Base-by-base conservation (phyloP, 2,113 vertebrate genomes). In the Turnix velox region DNA sequence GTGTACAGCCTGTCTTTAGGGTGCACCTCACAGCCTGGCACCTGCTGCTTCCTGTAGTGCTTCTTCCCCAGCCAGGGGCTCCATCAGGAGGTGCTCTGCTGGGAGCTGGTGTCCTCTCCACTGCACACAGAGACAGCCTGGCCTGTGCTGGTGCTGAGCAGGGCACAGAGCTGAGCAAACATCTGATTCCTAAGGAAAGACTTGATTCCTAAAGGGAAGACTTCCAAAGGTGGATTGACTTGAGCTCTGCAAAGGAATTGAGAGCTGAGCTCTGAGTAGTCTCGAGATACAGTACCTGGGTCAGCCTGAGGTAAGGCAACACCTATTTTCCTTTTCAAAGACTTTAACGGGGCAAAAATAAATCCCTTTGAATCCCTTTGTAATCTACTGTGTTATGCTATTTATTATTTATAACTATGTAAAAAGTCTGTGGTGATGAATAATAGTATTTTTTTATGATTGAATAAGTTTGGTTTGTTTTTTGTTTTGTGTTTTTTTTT, bases 371-470 rank as follows among this genome's bases (percentile, higher is more conserved):
- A 83, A 96, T 91, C 96, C 59, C 57, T 91, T 93, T 97, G 91
- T 97, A 97, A 96, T 96, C 94, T 97, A 90, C 94, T 97, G 85
- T 97, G 96, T 97, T 95, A 90, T 85, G 88, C 96, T 98, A 97
- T 97, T 97, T 98, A 97, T 97, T 97, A 96, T 97, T 97, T 97
- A 96, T 97, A 95, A 96, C 90, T 97, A 54, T 95, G 92, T 97
- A 96, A 84, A 97, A 96, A 95, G 93, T 97, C 94, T 96, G 96
- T 97, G 94, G 91, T 96, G 94, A 92, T 96, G 94, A 92, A 96
- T 97, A 97, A 96, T 91, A 97, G 95, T 97, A 97, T 97, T 97
- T 97, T 97, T 97, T 97, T 97, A 97, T 97, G 96, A 97, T 95
- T 96, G 94, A 97, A 86, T 90, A 94, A 89, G 95, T 93, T 97